Conservation (phyloP, 1,140 invertebrate species). For the Wasmannia auropunctata region DNA sequence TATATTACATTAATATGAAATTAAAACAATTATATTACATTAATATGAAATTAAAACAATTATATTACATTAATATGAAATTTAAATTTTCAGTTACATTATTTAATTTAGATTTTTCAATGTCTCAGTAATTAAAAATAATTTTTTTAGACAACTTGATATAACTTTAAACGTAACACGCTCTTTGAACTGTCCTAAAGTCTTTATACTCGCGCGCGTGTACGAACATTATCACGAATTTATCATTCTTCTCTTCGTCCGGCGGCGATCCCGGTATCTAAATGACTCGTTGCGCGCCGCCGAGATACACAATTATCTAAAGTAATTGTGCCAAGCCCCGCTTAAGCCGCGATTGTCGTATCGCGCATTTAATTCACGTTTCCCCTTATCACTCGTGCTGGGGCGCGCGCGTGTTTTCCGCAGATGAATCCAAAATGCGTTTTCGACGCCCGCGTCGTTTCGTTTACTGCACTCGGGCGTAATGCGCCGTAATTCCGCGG, state of each 20-base stretch:
- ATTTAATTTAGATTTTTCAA: neutral
- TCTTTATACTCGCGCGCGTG: neutral
- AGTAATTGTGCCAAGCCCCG: conserved; percentile 32
- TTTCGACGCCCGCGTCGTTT: conserved; percentile 33
- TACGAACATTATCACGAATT: conserved; percentile 14
- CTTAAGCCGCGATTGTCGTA: conserved; percentile 50
- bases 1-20: neutral
- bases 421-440: neutral
- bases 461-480: conserved; percentile 6
- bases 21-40: neutral
- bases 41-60: neutral
- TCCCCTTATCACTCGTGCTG: conserved; percentile 11
- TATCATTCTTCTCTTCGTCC: conserved; percentile 29
- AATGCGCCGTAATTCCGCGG: conserved; percentile 46
- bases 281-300: conserved; percentile 20
- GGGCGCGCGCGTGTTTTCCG: conserved; percentile 13
- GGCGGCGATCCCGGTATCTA: conserved; percentile 34
- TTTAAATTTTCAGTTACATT: neutral
- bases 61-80: neutral
- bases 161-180: neutral
- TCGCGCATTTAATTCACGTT: conserved; percentile 30
- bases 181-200: neutral
- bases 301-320: conserved; percentile 51
- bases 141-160: no score
- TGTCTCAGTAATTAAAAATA: neutral